Conservation (phyloP, 2,113 vertebrate genomes). For the Sylvilagus bachmani region DNA sequence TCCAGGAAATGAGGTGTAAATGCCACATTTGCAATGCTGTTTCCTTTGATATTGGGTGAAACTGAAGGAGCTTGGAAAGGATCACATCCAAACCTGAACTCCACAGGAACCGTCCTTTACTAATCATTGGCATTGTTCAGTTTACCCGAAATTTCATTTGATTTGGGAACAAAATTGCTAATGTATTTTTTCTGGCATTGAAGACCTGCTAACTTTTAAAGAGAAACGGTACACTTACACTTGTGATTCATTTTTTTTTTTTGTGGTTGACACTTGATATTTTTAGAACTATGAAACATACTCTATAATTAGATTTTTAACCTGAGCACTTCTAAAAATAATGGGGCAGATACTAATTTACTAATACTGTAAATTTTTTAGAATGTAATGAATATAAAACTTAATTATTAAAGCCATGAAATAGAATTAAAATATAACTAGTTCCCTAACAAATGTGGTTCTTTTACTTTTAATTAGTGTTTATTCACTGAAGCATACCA, state of each 20-base stretch:
- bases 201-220: slow-evolving; percentile 21
- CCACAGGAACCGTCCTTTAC: slow-evolving; percentile 72
- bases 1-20: slow-evolving; percentile 31
- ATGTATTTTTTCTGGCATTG: slow-evolving; percentile 44
- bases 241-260: slow-evolving; percentile 19
- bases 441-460: background rate
- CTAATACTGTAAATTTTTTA: slow-evolving; percentile 5
- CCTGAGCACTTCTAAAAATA: slow-evolving; percentile 34
- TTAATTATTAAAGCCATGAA: slow-evolving; percentile 54
- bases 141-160: slow-evolving; percentile 79
- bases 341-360: background rate
- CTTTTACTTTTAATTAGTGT: slow-evolving; percentile 39
- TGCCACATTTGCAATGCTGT: background rate
- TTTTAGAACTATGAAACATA: slow-evolving; percentile 53
- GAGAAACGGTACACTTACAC: slow-evolving; percentile 6
- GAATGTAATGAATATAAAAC: slow-evolving; percentile 18
- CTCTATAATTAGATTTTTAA: slow-evolving; percentile 50
- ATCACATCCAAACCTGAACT: slow-evolving; percentile 57
- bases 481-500: slow-evolving; percentile 25
- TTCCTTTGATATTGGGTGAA: slow-evolving; percentile 34
- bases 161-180: slow-evolving; percentile 54
- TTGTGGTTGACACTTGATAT: slow-evolving; percentile 50
- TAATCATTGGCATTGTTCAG: slow-evolving; percentile 80
- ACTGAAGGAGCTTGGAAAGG: slow-evolving; percentile 37
- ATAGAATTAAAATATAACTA: slow-evolving; percentile 36